These are phyloP conservation scores for Dufourea novaeangliae DNA, from an alignment of 1,140 invertebrate species.

Conservation along the genomic window DNA sequence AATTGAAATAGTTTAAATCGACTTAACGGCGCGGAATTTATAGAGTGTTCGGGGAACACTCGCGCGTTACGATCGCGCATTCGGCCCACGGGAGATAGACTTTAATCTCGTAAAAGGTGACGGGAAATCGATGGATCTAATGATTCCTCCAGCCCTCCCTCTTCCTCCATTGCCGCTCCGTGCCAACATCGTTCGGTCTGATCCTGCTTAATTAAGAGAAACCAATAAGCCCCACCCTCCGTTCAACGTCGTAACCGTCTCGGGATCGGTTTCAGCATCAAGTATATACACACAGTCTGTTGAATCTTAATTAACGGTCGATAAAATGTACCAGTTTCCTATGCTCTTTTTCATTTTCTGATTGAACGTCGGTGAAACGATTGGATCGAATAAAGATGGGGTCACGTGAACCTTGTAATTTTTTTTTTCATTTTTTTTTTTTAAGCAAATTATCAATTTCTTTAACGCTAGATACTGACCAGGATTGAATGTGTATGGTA, in stretches of 20 bases:
- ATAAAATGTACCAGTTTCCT: too few species aligned
- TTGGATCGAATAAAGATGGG: too few species aligned
- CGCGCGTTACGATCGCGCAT: slow-evolving; percentile 12
- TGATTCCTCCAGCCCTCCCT: neutral
- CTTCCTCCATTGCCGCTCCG: too few species aligned
- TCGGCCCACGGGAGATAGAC: neutral
- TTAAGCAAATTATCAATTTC: too few species aligned
- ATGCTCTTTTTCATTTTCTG: too few species aligned
- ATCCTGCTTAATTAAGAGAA: slow-evolving; percentile 35
- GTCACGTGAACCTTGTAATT: too few species aligned
- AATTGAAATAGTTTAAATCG: slow-evolving; percentile 64
- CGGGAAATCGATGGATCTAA: slow-evolving; percentile 20
- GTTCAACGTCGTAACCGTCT: neutral
- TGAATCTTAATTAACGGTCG: slow-evolving; percentile 28
- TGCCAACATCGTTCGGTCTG: neutral
- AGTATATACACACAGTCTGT: neutral
- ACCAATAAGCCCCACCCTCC: slow-evolving; percentile 18
- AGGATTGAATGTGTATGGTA: too few species aligned
- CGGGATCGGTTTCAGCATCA: neutral
- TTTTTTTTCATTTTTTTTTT: too few species aligned
- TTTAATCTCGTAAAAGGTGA: slow-evolving; percentile 19
- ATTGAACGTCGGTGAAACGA: too few species aligned
- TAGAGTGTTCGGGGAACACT: slow-evolving; percentile 55
- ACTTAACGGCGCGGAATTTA: slow-evolving; percentile 57
- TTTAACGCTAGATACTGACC: too few species aligned